Conservation (phyloP, 2,888 invertebrate species). For the Chrysodeixis includens region DNA sequence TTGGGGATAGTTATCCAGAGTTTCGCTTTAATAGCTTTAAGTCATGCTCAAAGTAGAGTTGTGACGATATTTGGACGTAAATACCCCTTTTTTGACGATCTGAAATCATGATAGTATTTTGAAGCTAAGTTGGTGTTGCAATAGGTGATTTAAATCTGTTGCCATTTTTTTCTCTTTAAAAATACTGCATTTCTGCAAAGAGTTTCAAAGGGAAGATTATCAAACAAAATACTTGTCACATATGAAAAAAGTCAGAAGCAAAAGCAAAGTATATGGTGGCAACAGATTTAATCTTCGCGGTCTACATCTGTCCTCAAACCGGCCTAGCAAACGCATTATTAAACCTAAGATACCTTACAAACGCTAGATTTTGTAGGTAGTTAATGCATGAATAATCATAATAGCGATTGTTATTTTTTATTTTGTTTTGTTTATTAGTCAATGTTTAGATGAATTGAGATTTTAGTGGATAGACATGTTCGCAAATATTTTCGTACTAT, state of each 20-base stretch:
- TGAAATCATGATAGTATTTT: slow-evolving; percentile 1
- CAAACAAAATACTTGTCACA: no score
- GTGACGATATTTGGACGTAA: slow-evolving; percentile 13
- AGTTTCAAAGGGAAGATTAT: no score
- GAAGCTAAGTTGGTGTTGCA: no score
- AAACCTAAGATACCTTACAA: slow-evolving; percentile 73
- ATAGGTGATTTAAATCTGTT: background rate
- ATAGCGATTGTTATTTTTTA: slow-evolving; percentile 73
- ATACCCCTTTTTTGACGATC: slow-evolving; percentile 9
- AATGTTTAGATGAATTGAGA: slow-evolving; percentile 78
- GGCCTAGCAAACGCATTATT: slow-evolving; percentile 55
- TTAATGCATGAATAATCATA: slow-evolving; percentile 74
- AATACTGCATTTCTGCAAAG: no score
- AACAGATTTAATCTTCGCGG: background rate
- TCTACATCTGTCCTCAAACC: slow-evolving; percentile 20
- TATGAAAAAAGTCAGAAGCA: no score
- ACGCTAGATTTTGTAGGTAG: slow-evolving; percentile 83
- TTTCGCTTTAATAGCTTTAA: slow-evolving; percentile 27
- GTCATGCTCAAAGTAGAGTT: slow-evolving; percentile 26
- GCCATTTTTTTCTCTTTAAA: background rate
- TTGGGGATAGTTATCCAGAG: slow-evolving; percentile 21
- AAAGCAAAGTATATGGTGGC: background rate
- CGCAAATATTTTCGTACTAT: slow-evolving; percentile 66
- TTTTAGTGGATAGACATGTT: slow-evolving; percentile 63
- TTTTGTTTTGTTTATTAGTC: slow-evolving; percentile 77